Evolutionary conservation across 2,113 vertebrate genomes (phyloP), one percentile per base, ranked within the genome.

Genomic region (Diphyllodes magnificus): DNA sequence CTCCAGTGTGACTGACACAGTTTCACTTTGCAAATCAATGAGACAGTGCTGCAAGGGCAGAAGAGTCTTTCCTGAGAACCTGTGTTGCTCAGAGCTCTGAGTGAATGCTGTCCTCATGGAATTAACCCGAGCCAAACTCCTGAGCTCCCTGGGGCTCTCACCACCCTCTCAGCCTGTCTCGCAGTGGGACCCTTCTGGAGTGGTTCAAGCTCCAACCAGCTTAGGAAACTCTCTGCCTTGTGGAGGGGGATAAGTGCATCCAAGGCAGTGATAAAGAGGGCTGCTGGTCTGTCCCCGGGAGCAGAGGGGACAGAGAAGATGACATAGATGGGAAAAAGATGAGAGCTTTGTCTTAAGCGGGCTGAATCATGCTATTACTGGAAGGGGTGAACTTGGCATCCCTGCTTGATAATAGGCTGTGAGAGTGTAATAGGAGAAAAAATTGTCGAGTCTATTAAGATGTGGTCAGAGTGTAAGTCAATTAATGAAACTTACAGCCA

Each of bases 401-500:
- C 45, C 33, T 77, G 10, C 47, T 85, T 65, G 25, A 22, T 90
- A 79, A 64, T 9, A 82, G 78, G 13, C 39, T 69, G 57, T 49
- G 81, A 89, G 54, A 73, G 25, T 35, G 60, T 88, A 82, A 71
- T 56, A 51, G 81, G 73, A 87, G 57, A 76, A 82, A 92, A 95
- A 92, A 85, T 33, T 78, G 53, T 82, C 66, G 64, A 35, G 50
- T 91, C 53, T 85, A 27, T 86, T 80, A 94, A 95, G 68, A 91
- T 60, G 70, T 0, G 14, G 89, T 72, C 86, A 80, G 65, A 82
- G n/a, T 82, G n/a, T 90, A 72, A 85, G 70, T 80, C 69, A 95
- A 37, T 94, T 90, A 90, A 94, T 76, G 59, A 95, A 82, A 90
- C 77, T 86, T 82, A 84, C 57, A 90, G 81, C 61, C 64, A 90